These are phyloP conservation scores for Hydrolagus affinis DNA, from an alignment of 2,113 vertebrate genomes.

Conservation along the genomic window DNA sequence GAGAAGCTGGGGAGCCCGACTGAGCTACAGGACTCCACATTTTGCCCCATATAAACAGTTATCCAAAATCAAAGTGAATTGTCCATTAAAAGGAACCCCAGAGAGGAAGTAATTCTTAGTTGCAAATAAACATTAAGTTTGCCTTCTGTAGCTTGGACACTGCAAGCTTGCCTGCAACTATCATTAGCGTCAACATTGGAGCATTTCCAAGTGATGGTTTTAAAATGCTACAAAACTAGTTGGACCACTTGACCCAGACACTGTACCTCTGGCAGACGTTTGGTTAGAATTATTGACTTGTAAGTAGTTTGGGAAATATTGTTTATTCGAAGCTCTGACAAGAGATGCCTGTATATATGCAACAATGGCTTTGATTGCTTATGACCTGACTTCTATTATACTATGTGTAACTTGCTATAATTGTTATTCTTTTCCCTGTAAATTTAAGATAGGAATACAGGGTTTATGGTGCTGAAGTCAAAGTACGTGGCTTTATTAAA, in stretches of 20 bases:
- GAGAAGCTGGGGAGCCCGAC: no score
- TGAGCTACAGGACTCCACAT: no score
- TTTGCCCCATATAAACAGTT: neutral
- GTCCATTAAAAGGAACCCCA: neutral
- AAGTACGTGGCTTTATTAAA: conserved; percentile 3
- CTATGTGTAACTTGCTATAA: neutral
- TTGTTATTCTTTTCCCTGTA: neutral
- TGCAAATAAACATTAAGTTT: neutral
- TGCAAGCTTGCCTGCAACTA: neutral
- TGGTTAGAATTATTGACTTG: neutral
- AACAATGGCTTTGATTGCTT: neutral
- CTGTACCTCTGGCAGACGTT: neutral
- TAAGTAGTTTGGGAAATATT: neutral
- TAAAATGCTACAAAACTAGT: neutral
- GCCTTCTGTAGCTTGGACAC: neutral
- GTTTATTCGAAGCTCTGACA: neutral
- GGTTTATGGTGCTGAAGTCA: neutral
- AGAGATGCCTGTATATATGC: neutral
- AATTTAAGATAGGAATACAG: neutral
- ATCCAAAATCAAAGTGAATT: neutral
- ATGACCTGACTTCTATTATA: neutral
- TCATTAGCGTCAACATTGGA: neutral
- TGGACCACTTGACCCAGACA: neutral
- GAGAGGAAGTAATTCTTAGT: neutral
- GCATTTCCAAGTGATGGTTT: neutral